Conservation (phyloP, 1,140 invertebrate genomes). For the Brachionus plicatilis region DNA sequence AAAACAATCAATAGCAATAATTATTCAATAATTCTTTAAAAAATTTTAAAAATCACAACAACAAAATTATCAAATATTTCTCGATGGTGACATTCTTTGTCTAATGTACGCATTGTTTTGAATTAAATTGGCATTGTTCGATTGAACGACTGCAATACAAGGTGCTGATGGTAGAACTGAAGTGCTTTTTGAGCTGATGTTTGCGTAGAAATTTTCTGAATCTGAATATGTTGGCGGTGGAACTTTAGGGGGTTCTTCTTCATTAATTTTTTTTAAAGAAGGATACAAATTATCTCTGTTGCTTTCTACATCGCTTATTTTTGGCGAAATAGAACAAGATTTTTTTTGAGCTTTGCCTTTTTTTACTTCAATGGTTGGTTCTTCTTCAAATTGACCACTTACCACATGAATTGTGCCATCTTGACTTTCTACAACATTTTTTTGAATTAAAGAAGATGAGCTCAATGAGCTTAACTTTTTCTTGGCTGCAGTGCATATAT, state of each 20-base stretch:
- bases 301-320: neutral
- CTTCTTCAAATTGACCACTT: neutral
- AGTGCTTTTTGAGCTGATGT: neutral
- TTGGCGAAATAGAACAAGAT: neutral
- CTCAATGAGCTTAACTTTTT: neutral
- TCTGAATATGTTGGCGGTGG: constrained; percentile 33
- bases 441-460: neutral
- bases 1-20: neutral
- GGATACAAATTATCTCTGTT: neutral
- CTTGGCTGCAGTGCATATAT: neutral
- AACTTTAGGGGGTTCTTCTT: constrained; percentile 5
- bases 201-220: constrained; percentile 1
- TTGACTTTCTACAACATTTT: neutral
- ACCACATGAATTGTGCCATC: neutral
- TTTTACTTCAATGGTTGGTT: neutral
- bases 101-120: neutral
- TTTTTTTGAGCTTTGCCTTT: neutral
- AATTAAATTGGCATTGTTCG: neutral
- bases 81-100: neutral
- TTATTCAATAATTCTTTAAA: too few relatives aligned
- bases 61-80: constrained; percentile 5
- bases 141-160: neutral
- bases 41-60: neutral
- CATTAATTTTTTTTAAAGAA: neutral
- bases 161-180: constrained; percentile 21